Conservation (phyloP, 2,888 invertebrate species). For the Sthenelais limicola region DNA sequence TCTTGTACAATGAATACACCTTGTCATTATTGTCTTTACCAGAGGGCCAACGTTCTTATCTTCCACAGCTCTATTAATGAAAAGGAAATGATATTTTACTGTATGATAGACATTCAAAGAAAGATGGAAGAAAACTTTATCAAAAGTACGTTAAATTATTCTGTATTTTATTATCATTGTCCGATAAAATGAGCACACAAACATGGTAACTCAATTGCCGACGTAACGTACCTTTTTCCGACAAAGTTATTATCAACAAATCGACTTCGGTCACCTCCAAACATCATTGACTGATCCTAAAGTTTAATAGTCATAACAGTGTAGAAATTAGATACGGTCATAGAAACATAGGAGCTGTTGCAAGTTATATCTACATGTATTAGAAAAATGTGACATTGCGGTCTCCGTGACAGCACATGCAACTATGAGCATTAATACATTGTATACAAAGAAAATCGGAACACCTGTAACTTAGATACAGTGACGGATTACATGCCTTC, state of each 20-base stretch:
- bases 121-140: background rate
- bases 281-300: constrained; percentile 99
- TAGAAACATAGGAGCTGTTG: too few species aligned
- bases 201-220: too few species aligned
- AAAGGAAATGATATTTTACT: background rate
- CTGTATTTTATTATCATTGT: background rate
- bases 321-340: too few species aligned
- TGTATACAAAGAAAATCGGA: too few species aligned
- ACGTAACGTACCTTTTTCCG: constrained; percentile 86
- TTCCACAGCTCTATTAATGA: constrained; percentile 87
- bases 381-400: too few species aligned
- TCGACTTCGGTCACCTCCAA: constrained; percentile 89
- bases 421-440: too few species aligned
- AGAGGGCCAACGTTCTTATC: constrained; percentile 99
- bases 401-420: too few species aligned
- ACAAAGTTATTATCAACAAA: constrained; percentile 92
- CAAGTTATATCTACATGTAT: too few species aligned
- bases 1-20: constrained; percentile 99
- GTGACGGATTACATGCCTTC: too few species aligned
- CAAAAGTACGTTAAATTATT: too few species aligned
- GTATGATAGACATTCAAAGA: background rate
- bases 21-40: constrained; percentile 98
- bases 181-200: background rate
- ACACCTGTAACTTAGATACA: too few species aligned
- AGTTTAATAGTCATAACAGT: too few species aligned